Evolutionary conservation across 2,113 vertebrate genomes (phyloP), one percentile per base, ranked within the genome.

Genomic region (Cephalopholis sonnerati): DNA sequence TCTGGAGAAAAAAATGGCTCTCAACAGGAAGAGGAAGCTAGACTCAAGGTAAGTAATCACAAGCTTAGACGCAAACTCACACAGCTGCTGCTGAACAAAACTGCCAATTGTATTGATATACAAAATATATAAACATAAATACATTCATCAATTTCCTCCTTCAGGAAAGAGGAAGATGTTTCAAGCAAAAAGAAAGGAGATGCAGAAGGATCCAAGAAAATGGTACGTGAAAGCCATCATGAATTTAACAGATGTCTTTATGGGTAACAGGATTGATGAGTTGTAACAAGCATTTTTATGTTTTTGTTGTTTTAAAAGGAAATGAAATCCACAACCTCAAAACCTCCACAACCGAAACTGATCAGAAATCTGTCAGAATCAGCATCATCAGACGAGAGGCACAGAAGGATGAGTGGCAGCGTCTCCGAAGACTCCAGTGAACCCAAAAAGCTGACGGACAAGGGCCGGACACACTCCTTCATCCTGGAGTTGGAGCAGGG

Each of bases 1-100:
- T 92, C 95, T 99, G 91, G 98, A 99, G 92, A 99, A 99, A 82
- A 99, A 99, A 90, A 97, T 99, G 92, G 98, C 98, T 29, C 90
- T 99, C 78, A 99, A 96, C 94, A 96, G 97, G 89, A 98, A 96
- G 94, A 96, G 97, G 89, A 99, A 96, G 87, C 96, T 97, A 82
- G 95, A 97, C 88, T 96, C 96, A n/a, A 97, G 97, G 98, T 99
- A 59, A n/a, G 84, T 78, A 12, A 22, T 41, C 22, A 16, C 48
- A 70, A 22, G 8, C 12, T 55, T 16, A 15, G 16, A 72, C 2
- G 16, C 1, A 20, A 54, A 22, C 61, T 62, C 17, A 8, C 20
- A 7, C 11, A 46, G 32, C 22, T 59, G 41, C 24, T 53, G 18
- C 22, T 70, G 6, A n/a, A 41, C 25, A 46, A 29, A 32, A 24